These are phyloP conservation scores for Enoplolaimus lenunculus DNA, from an alignment of 2,888 invertebrate species.

Conservation along the genomic window DNA sequence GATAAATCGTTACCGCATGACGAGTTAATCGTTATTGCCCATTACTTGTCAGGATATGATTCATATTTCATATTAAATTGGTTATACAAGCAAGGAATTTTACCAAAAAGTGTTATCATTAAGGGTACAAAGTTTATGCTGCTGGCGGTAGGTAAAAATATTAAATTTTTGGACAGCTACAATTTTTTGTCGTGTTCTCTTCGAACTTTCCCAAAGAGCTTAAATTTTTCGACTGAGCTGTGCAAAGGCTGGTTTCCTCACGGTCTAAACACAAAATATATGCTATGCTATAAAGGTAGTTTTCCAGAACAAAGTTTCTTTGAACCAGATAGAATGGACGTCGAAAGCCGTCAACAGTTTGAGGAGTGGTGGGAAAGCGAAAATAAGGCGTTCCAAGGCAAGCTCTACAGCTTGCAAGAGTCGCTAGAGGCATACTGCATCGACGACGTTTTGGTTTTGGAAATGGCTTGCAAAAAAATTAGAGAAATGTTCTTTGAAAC, in stretches of 20 bases:
- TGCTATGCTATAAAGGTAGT: background rate
- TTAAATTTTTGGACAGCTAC: background rate
- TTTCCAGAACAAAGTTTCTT: background rate
- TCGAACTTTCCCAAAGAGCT: background rate
- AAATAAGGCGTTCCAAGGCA: background rate
- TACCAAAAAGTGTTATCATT: conserved; percentile 9
- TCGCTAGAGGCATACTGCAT: conserved; percentile 3
- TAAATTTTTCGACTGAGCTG: background rate
- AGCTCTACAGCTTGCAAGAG: conserved; percentile 4
- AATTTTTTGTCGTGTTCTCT: conserved; percentile 6
- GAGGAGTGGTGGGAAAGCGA: background rate
- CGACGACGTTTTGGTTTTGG: background rate
- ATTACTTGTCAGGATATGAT: conserved; percentile 7
- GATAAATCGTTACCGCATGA: background rate
- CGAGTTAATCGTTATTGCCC: conserved; percentile 8
- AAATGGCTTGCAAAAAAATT: background rate
- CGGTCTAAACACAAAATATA: conserved; percentile 2
- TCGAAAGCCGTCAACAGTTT: background rate
- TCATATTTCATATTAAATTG: background rate
- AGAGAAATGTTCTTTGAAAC: background rate
- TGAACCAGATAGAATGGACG: background rate
- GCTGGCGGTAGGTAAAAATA: background rate
- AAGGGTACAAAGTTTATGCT: background rate
- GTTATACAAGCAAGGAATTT: background rate
- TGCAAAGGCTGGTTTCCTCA: conserved; percentile 13